phyloP scores from a whole-genome alignment of 64 coral and sea anemone species.

The Montipora cactus region DNA sequence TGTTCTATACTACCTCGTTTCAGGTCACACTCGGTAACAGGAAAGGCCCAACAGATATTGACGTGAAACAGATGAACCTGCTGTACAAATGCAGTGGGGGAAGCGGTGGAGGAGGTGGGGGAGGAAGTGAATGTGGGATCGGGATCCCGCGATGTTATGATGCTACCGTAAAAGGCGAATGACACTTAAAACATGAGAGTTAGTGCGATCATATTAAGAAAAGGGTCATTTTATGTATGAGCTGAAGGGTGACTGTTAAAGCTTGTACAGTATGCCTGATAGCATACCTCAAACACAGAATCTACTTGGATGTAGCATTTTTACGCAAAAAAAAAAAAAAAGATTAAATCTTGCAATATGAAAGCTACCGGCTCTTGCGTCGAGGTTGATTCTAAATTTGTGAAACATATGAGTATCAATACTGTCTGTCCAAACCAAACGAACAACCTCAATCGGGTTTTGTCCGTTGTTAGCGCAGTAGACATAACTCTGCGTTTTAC shows the following conservation, averaged over 20 bases:
- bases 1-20: too few species aligned
- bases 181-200: too few species aligned
- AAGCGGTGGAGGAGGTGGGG: constrained; percentile 36
- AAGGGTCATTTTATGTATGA: too few species aligned
- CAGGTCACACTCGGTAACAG: constrained; percentile 57
- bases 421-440: not conserved
- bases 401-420: not conserved
- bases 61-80: constrained; percentile 51
- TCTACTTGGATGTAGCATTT: too few species aligned
- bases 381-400: not conserved
- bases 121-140: not conserved
- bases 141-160: too few species aligned
- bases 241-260: too few species aligned
- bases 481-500: constrained; percentile 36
- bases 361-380: not conserved
- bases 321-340: too few species aligned
- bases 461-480: constrained; percentile 9
- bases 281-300: too few species aligned
- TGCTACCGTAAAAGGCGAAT: too few species aligned
- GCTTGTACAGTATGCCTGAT: too few species aligned
- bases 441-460: not conserved
- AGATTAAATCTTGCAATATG: too few species aligned
- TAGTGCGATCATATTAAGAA: too few species aligned
- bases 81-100: constrained; percentile 46
- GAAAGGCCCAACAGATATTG: constrained; percentile 41